phyloP scores from a whole-genome alignment of 2,888 invertebrate genomes.

The Allygus modestus region DNA sequence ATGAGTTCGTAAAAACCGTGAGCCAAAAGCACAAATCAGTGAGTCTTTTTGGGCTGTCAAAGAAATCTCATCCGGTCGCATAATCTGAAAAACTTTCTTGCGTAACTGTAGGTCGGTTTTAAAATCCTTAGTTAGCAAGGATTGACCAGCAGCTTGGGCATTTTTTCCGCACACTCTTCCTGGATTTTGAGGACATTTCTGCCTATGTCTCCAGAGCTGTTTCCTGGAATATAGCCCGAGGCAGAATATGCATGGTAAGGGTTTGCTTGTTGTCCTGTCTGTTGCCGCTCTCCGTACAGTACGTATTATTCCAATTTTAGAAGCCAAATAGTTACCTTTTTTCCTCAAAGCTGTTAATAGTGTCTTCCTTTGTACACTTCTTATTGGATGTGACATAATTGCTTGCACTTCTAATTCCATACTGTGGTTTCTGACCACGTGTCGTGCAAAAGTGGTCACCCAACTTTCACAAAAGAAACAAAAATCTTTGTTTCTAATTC shows the following conservation, averaged over 20 bases:
- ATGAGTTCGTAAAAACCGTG: conserved; percentile 28
- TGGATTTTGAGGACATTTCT: conserved; percentile 11
- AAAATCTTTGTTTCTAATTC: conserved; percentile 24
- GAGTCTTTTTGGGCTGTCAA: conserved; percentile 32
- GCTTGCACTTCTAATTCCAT: conserved; percentile 14
- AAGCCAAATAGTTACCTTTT: not conserved
- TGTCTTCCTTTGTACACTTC: not conserved
- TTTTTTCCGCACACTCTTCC: not conserved
- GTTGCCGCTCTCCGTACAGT: not conserved
- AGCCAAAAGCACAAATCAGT: conserved; percentile 38
- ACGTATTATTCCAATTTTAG: not conserved
- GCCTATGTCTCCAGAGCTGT: conserved; percentile 21
- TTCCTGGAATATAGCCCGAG: conserved; percentile 15
- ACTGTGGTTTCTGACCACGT: conserved; percentile 25
- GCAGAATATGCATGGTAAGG: not conserved
- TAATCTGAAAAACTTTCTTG: conserved; percentile 19
- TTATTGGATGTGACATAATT: not conserved
- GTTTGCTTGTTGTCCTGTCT: not conserved
- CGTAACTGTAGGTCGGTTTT: not conserved
- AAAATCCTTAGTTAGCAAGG: conserved; percentile 4
- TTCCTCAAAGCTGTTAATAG: not conserved
- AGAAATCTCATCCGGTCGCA: conserved; percentile 16
- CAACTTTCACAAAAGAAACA: conserved; percentile 33
- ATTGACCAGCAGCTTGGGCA: not conserved
- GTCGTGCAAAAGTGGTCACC: conserved; percentile 13